Evolutionary conservation across 1,140 invertebrate genomes (phyloP).

Genomic region (Portunus trituberculatus): DNA sequence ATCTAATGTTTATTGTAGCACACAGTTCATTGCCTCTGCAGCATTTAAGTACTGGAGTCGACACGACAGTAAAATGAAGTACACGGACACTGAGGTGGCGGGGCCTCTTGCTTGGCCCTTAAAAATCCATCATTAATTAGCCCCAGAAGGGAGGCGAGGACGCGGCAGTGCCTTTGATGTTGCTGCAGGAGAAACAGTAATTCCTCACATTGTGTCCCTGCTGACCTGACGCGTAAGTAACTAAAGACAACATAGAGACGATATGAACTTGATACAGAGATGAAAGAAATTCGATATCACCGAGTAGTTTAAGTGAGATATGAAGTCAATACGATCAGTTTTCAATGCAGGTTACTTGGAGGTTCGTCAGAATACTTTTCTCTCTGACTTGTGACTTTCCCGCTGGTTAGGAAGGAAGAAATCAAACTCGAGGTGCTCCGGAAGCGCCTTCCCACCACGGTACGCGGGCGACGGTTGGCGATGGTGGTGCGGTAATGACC

Average conservation of each 20-base stretch:
- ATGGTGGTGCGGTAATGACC: not conserved
- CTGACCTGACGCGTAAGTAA: not conserved
- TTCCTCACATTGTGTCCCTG: not conserved
- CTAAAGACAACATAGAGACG: not conserved
- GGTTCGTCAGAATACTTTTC: not conserved
- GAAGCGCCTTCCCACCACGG: not conserved
- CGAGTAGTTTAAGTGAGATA: not conserved
- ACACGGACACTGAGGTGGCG: not conserved
- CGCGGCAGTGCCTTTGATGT: not conserved
- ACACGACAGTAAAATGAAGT: not conserved
- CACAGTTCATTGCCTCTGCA: not conserved
- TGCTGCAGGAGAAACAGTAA: not conserved
- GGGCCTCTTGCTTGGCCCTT: not conserved
- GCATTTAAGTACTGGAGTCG: not conserved
- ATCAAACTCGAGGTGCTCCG: not conserved
- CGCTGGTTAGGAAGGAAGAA: not conserved
- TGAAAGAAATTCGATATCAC: not conserved
- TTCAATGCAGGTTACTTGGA: not conserved
- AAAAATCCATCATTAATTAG: constrained; percentile 1
- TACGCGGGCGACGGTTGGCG: not conserved
- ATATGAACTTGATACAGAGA: not conserved
- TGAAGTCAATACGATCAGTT: too few relatives aligned
- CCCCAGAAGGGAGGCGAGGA: not conserved
- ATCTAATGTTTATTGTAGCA: not conserved
- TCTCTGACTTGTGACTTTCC: not conserved